phyloP scores from a whole-genome alignment of 2,888 invertebrate genomes.

The Invenusta paracnida region DNA sequence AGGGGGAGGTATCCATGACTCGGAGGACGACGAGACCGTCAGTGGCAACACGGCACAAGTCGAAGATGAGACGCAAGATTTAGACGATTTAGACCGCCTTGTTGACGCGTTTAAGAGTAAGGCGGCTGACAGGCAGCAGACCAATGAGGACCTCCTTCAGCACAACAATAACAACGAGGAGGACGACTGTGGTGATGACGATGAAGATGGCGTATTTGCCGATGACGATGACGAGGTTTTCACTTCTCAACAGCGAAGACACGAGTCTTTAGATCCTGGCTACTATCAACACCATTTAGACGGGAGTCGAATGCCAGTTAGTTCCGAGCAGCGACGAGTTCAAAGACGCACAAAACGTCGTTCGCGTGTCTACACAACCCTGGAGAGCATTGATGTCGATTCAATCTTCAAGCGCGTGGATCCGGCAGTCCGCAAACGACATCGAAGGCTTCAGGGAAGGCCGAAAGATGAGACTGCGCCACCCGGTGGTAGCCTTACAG shows the following conservation, averaged over 20 bases:
- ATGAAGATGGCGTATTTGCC: not conserved
- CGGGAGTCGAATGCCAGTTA: too few relatives aligned
- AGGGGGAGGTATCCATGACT: too few relatives aligned
- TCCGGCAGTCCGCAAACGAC: not conserved
- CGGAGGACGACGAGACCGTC: not conserved
- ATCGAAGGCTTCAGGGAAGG: not conserved
- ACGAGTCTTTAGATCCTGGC: too few relatives aligned
- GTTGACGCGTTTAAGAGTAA: not conserved
- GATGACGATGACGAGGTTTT: too few relatives aligned
- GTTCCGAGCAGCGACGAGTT: not conserved
- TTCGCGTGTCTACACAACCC: not conserved
- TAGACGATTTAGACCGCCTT: not conserved
- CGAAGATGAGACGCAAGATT: not conserved
- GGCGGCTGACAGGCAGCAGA: too few relatives aligned
- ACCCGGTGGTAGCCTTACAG: too few relatives aligned
- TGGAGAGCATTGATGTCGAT: not conserved
- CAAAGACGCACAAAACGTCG: not conserved
- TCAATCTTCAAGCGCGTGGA: not conserved
- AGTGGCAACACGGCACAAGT: not conserved
- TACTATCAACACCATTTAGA: too few relatives aligned
- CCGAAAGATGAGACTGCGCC: not conserved
- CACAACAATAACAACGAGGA: too few relatives aligned
- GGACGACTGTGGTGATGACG: not conserved
- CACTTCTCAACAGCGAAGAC: too few relatives aligned
- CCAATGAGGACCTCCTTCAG: not conserved